Evolutionary conservation across 2,888 invertebrate species (phyloP), one percentile per base, ranked within the genome.

Genomic region (Troglohyphantes excavatus): DNA sequence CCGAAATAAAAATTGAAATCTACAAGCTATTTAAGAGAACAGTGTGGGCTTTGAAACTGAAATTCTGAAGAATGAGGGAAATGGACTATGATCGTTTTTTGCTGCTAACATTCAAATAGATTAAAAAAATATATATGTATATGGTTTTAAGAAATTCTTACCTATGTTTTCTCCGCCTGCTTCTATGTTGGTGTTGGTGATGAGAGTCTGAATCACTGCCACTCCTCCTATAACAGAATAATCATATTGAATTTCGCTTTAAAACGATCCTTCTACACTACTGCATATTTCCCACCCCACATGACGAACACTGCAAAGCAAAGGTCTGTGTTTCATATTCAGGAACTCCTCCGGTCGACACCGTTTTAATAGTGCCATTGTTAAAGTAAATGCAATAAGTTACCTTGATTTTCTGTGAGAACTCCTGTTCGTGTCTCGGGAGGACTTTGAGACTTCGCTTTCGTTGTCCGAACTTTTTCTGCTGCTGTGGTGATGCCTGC

Each of bases 391-490:
- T 39, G 39, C 1, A 39, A 2, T 39, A 39, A 2, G 39, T 39
- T 27, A 84, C 90, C 82, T 87, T 0, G 59, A 23, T 53, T 79
- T 88, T 61, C 88, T 72, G 11, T 90, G 89, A 0, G 79, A 86
- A 53, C 84, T 85, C 67, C 90, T 76, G 9, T 91, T 91, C 13
- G 53, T 53, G n/a, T 89, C 91, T 29, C 85, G 96, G 5, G 97
- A 97, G 61, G 97, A 96, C 90, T 97, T 96, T 0, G 97, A 97
- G 91, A 97, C 94, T 94, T 98, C 97, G 92, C 97, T 97, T 94
- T 98, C 97, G 92, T 97, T 97, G 93, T 98, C 97, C 0, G 97
- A 97, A 92, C 97, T 95, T 92, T 96, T 95, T 92, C 96, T 95
- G 92, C 97, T 96, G 59, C 97, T 95, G 93, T 97, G 91, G 86